Percentiles rank a stretch among this genome's conserved stretches.
phyloP scores from a whole-genome alignment of 2,113 vertebrate species.

The Microcebus griseorufus region DNA sequence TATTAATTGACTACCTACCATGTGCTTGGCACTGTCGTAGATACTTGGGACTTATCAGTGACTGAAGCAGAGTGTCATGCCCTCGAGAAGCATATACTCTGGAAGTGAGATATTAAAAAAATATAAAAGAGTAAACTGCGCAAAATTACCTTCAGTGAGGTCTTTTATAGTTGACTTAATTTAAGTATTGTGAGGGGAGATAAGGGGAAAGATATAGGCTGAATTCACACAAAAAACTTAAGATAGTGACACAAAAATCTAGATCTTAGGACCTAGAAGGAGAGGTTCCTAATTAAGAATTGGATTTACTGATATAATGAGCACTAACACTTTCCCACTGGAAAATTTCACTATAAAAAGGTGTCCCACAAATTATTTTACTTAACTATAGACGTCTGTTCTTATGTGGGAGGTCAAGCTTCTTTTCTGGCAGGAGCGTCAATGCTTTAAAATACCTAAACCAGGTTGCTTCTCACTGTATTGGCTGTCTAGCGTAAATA shows the following conservation, averaged over 20 bases:
- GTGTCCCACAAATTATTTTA: not conserved
- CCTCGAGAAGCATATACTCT: not conserved
- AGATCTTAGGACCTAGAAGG: not conserved
- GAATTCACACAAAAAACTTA: no score
- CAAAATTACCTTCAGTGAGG: not conserved
- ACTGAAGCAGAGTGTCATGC: not conserved
- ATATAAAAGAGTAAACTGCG: not conserved
- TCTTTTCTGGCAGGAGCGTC: not conserved
- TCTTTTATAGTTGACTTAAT: not conserved
- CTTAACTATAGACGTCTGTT: not conserved
- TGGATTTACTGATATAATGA: not conserved
- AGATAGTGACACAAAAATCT: not conserved
- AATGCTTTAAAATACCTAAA: not conserved
- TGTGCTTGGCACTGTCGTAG: not conserved
- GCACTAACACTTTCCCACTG: not conserved
- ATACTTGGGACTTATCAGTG: not conserved
- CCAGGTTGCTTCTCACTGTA: not conserved
- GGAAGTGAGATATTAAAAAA: not conserved
- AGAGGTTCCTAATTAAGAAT: not conserved
- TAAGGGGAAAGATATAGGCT: not conserved
- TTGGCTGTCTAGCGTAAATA: not conserved
- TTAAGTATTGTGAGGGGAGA: not conserved
- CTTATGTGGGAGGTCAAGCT: not conserved
- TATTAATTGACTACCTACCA: not conserved
- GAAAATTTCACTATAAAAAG: slow-evolving; percentile 33